These are phyloP conservation scores for Idris sp. DNA, from an alignment of 1,140 invertebrate genomes.

Conservation along the genomic window DNA sequence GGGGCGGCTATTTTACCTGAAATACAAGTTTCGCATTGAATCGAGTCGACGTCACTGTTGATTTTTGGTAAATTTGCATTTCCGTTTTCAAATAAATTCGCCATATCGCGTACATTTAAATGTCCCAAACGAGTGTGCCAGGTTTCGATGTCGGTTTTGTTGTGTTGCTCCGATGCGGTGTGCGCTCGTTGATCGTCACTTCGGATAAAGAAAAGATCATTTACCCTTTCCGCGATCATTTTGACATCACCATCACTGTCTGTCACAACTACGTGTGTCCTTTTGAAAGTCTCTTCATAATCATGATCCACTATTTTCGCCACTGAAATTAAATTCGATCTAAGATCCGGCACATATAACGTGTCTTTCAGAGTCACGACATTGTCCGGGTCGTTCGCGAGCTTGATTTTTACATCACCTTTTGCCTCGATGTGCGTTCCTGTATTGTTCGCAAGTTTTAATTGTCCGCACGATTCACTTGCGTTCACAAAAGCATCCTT, in stretches of 20 bases:
- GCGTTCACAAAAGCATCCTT: too few species aligned
- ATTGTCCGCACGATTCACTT: too few species aligned
- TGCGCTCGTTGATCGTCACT: constrained; percentile 1
- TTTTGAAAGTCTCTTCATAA: constrained; percentile 2
- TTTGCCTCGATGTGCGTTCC: too few species aligned
- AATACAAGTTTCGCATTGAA: constrained; percentile 2
- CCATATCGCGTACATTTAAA: constrained; percentile 6
- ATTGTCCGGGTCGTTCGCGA: too few species aligned
- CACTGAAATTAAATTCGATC: constrained; percentile 1
- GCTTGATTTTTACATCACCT: too few species aligned
- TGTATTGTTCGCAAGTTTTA: too few species aligned
- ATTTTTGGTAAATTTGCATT: neutral
- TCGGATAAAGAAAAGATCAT: constrained; percentile 2
- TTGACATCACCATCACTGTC: constrained; percentile 1
- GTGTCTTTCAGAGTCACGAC: constrained; percentile 6
- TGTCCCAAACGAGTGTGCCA: constrained; percentile 13
- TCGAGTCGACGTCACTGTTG: neutral
- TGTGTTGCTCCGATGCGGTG: neutral
- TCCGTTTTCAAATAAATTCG: neutral
- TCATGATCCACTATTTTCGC: constrained; percentile 8
- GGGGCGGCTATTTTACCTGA: constrained; percentile 2
- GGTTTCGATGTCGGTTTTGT: constrained; percentile 1
- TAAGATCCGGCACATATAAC: constrained; percentile 4
- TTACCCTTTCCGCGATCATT: neutral
- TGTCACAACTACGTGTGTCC: neutral